A percentile compares a stretch with the other conserved stretches of the same genome.
Evolutionary conservation across 2,888 invertebrate genomes (phyloP).

Genomic region (Strigamia maritima): DNA sequence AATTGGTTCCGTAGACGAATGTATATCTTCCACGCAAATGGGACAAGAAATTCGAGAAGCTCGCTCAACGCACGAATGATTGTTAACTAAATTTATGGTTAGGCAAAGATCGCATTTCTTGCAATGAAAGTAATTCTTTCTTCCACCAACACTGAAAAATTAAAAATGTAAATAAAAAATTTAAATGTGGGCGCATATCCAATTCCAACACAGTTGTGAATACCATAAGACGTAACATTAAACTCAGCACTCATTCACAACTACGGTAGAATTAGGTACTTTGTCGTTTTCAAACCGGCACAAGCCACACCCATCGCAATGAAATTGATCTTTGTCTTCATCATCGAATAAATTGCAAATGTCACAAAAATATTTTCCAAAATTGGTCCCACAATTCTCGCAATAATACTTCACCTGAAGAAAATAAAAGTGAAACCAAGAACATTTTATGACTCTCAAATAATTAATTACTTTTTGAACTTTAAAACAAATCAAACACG

Average conservation of each 20-base stretch:
- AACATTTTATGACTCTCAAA: no score
- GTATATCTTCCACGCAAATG: conserved; percentile 84
- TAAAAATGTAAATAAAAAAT: no score
- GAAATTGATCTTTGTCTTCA: conserved; percentile 83
- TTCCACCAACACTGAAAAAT: neutral
- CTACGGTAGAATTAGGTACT: no score
- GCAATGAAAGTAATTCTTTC: neutral
- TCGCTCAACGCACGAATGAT: conserved; percentile 54
- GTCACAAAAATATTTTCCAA: conserved; percentile 71
- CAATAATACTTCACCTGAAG: neutral
- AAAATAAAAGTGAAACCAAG: neutral
- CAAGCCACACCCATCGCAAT: conserved; percentile 83
- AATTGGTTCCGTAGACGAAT: conserved; percentile 82
- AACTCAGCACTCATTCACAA: neutral
- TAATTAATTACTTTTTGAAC: neutral
- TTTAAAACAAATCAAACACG: neutral
- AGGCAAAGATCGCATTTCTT: neutral
- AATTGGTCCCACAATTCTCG: conserved; percentile 21
- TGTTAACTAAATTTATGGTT: conserved; percentile 59
- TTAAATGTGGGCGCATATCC: no score
- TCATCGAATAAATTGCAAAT: conserved; percentile 87
- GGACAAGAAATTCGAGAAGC: conserved; percentile 86
- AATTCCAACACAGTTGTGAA: no score
- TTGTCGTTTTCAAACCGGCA: conserved; percentile 56
- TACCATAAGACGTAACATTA: neutral